phyloP scores from a whole-genome alignment of 2,113 vertebrate species.

The Cyanoderma ruficeps region DNA sequence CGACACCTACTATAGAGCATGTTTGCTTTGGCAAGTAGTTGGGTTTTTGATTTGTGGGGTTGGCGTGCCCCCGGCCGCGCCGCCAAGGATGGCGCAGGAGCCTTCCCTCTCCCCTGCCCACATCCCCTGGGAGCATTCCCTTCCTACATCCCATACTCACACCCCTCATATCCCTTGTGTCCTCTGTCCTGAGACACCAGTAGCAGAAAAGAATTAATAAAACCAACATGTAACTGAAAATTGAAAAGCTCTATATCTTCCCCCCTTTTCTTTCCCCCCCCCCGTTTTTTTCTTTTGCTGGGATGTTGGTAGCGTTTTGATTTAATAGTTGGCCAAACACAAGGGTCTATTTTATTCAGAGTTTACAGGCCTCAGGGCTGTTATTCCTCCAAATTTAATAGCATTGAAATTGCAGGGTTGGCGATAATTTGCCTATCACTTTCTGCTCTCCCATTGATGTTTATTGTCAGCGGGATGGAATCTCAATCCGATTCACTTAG shows the following conservation, averaged over 20 bases:
- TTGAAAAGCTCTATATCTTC: constrained; percentile 71
- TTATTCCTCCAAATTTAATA: constrained; percentile 85
- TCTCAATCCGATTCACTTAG: constrained; percentile 91
- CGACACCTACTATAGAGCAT: background rate
- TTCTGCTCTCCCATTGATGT: constrained; percentile 81
- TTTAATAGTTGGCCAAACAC: constrained; percentile 88
- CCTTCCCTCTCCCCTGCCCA: background rate
- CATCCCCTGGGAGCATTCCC: background rate
- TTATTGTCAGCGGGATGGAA: constrained; percentile 88
- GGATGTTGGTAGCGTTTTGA: constrained; percentile 83
- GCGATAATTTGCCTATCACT: constrained; percentile 81
- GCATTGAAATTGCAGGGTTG: constrained; percentile 85
- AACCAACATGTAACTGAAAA: constrained; percentile 67
- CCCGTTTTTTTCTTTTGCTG: background rate
- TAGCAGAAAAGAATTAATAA: constrained; percentile 59
- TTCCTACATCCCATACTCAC: background rate
- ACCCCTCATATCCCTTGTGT: background rate
- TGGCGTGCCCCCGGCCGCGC: background rate
- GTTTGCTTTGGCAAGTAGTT: background rate
- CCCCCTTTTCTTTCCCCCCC: background rate
- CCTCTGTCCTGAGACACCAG: background rate
- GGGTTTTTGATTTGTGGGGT: background rate
- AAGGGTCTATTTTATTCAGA: constrained; percentile 84
- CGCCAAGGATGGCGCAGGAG: rapidly evolving
- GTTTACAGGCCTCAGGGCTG: constrained; percentile 82